Evolutionary conservation across 2,888 invertebrate species (phyloP), one percentile per base, ranked within the genome.

Genomic region (Temnothorax unifasciatus): DNA sequence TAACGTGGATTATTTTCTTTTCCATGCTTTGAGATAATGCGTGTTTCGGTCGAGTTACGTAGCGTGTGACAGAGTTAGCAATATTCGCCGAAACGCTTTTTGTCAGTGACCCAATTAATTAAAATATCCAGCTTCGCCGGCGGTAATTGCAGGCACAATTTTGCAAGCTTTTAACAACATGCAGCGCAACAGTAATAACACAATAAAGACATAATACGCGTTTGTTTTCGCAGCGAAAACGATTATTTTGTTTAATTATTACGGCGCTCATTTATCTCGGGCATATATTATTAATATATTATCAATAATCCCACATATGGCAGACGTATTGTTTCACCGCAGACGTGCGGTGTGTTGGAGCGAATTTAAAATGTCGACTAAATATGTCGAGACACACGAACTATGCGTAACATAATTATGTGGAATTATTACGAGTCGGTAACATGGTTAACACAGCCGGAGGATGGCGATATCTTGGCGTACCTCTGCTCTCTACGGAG

Each of bases 31-130:
- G 79, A 81, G 75, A 59, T 74, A 81, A 81, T 74, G 79, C 75
- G 38, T 25, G 76, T 81, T 81, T 74, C 79, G 59, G 21, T 21
- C 59, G 74, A 38, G 47, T 79, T 79, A 52, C 74, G 57, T 34
- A 47, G 44, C 13, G 29, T 29, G 29, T n/a, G 79, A 59, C 57
- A 29, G 57, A 79, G 74, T 74, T 74, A 59, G 79, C 79, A 81
- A 59, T 81, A 81, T 81, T 74, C 75, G 47, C 47, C 54, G 59
- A 74, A 81, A 81, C 79, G 79, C 75, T 79, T 81, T 81, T 74
- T 81, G 75, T 81, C 74, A 74, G 79, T 81, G 79, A 81, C 79
- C 75, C 59, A 81, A 81, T 81, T 81, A 81, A 81, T 81, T 81
- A 81, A 81, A 81, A 81, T 81, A 74, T 81, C 38, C 79, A 75